phyloP scores from a whole-genome alignment of 2,113 vertebrate species.

The Castor canadensis region DNA sequence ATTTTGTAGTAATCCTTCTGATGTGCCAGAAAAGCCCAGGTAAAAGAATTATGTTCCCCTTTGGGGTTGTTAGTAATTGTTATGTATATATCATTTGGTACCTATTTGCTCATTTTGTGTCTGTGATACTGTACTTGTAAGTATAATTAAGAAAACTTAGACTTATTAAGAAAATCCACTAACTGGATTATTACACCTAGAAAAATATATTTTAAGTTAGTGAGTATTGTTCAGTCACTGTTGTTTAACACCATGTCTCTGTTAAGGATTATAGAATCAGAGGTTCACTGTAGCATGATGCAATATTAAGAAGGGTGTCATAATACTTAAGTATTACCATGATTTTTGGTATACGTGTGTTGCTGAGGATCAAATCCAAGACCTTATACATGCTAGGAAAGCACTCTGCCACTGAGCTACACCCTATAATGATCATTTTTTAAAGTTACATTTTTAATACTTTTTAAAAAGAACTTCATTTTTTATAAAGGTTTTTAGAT shows the following conservation, averaged over 20 bases:
- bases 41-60: slow-evolving; percentile 76
- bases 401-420: not conserved
- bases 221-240: not conserved
- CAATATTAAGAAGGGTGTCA: not conserved
- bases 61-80: slow-evolving; percentile 35
- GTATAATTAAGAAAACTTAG: slow-evolving; percentile 43
- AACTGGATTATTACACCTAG: not conserved
- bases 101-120: slow-evolving; percentile 32
- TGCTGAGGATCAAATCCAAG: not conserved
- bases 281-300: not conserved
- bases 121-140: slow-evolving; percentile 25
- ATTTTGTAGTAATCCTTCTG: slow-evolving; percentile 97
- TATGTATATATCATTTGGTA: slow-evolving; percentile 21
- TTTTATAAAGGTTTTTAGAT: slow-evolving; percentile 13
- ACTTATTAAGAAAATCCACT: slow-evolving; percentile 44
- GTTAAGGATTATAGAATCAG: slow-evolving; percentile 16
- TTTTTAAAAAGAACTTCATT: not conserved
- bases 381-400: not conserved
- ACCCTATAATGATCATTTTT: not conserved
- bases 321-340: not conserved
- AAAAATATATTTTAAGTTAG: slow-evolving; percentile 43
- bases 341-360: not conserved
- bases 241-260: not conserved
- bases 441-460: slow-evolving; percentile 15
- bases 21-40: slow-evolving; percentile 95